Percentiles rank a stretch among this genome's conserved stretches.
These are phyloP conservation scores for Psophia crepitans DNA, from an alignment of 2,113 vertebrate species.

Conservation along the genomic window DNA sequence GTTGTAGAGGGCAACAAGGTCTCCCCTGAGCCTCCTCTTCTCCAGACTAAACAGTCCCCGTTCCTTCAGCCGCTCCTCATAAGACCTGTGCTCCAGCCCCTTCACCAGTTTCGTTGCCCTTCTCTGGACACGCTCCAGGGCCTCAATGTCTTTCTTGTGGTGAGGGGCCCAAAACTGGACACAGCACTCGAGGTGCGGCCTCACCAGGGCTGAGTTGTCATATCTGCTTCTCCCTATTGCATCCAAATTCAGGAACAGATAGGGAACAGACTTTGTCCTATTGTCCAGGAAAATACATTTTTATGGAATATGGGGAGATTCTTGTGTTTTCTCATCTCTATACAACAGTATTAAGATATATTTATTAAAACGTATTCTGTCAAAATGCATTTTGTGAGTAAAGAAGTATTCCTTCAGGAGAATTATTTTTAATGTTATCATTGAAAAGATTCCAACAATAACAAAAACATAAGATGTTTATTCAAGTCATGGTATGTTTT, in stretches of 20 bases:
- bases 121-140: no score
- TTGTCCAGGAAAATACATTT: background rate
- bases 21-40: no score
- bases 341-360: background rate
- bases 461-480: background rate
- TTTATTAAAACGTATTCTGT: background rate
- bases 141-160: no score
- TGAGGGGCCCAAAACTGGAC: no score
- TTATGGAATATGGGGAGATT: background rate
- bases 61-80: no score
- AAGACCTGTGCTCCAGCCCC: no score
- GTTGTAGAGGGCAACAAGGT: no score
- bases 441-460: background rate
- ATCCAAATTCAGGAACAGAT: background rate
- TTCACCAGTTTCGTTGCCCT: no score
- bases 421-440: background rate
- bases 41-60: no score
- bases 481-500: background rate
- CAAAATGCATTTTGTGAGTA: background rate
- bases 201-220: no score
- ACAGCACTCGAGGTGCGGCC: no score
- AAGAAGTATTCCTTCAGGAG: background rate
- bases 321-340: background rate
- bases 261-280: background rate
- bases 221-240: background rate